Evolutionary conservation across 2,888 invertebrate species (phyloP).

Genomic region (Argyresthia albistria): DNA sequence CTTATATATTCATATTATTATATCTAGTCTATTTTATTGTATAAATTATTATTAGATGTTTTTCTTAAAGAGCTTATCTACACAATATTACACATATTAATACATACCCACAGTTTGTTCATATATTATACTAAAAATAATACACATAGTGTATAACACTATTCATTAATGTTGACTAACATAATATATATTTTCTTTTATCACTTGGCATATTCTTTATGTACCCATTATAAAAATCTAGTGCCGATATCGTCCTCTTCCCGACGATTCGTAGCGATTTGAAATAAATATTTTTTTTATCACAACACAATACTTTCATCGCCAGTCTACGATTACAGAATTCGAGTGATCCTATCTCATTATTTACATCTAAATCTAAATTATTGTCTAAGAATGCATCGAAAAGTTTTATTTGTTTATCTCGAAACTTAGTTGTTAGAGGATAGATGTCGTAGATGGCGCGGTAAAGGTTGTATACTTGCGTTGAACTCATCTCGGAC

Average conservation of each 20-base stretch:
- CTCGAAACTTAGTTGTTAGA: conserved; percentile 74
- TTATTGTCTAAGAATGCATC: conserved; percentile 53
- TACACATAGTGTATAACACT: background rate
- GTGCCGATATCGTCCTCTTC: conserved; percentile 80
- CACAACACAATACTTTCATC: conserved; percentile 77
- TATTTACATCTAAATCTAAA: conserved; percentile 19
- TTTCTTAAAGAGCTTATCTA: background rate
- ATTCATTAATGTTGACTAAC: background rate
- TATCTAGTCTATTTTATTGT: background rate
- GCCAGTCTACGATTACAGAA: conserved; percentile 72
- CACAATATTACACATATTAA: background rate
- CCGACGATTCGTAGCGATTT: conserved; percentile 76
- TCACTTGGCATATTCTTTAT: conserved; percentile 69
- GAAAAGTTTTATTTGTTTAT: conserved; percentile 74
- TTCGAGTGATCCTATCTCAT: conserved; percentile 70
- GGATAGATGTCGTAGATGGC: conserved; percentile 77
- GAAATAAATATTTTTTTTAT: conserved; percentile 76
- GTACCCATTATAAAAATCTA: conserved; percentile 91
- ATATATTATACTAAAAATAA: background rate
- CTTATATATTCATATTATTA: background rate
- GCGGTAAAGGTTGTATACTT: conserved; percentile 80
- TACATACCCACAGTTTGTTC: background rate
- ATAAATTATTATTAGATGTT: background rate
- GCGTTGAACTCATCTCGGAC: conserved; percentile 72
- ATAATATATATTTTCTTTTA: conserved; percentile 34